Percentiles rank a stretch among this genome's conserved stretches.
These are phyloP conservation scores for Uloborus diversus DNA, from an alignment of 1,140 invertebrate species.

Conservation along the genomic window DNA sequence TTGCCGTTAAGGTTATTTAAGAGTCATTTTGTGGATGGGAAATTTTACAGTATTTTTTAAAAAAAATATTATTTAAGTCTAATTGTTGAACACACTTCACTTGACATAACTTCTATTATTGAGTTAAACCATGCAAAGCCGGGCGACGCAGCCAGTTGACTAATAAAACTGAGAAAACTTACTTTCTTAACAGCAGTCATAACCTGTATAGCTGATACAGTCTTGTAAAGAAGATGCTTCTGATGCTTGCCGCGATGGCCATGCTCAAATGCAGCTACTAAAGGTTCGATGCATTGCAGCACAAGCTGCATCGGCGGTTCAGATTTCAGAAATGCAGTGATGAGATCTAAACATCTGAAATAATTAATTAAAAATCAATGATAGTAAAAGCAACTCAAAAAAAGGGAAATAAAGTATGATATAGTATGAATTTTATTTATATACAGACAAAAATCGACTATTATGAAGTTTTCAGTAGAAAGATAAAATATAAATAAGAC, in stretches of 20 bases:
- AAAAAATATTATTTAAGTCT: too few relatives aligned
- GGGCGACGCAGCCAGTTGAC: too few relatives aligned
- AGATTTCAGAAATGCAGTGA: conserved; percentile 24
- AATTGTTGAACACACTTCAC: too few relatives aligned
- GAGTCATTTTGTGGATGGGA: too few relatives aligned
- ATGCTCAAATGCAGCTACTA: conserved; percentile 38
- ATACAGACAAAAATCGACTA: too few relatives aligned
- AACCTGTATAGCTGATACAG: conserved; percentile 3
- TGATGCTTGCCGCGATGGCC: conserved; percentile 11
- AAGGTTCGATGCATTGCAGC: conserved; percentile 28
- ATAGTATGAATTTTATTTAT: neutral
- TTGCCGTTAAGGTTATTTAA: too few relatives aligned
- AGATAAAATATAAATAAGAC: too few relatives aligned
- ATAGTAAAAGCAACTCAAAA: neutral
- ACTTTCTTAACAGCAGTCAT: conserved; percentile 35
- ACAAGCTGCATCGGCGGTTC: conserved; percentile 21
- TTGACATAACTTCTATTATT: too few relatives aligned
- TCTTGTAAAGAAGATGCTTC: conserved; percentile 10
- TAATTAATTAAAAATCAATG: neutral
- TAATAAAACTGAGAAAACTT: neutral
- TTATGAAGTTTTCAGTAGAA: too few relatives aligned
- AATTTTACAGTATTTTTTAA: too few relatives aligned
- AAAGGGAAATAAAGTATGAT: neutral
- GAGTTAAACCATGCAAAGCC: too few relatives aligned
- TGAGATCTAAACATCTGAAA: conserved; percentile 44